phyloP scores from a whole-genome alignment of 1,140 invertebrate species.

The Globodera ellingtonae region DNA sequence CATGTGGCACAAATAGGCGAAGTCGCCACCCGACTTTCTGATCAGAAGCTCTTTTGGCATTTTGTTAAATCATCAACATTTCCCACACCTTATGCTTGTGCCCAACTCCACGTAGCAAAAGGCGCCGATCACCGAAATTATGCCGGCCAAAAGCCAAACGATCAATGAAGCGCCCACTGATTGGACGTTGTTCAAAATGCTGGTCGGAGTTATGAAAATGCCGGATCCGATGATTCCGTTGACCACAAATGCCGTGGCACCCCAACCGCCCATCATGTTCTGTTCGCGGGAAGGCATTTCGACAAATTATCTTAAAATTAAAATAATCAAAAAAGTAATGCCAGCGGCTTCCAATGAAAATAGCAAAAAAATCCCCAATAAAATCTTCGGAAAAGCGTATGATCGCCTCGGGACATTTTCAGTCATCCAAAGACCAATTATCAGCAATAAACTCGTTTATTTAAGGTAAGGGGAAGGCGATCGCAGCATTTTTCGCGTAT shows the following conservation, averaged over 20 bases:
- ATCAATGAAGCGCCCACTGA: conserved; percentile 49
- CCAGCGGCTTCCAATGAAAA: too few relatives aligned
- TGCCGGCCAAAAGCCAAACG: conserved; percentile 40
- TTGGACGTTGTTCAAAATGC: conserved; percentile 35
- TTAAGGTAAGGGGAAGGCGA: too few relatives aligned
- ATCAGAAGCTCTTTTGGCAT: too few relatives aligned
- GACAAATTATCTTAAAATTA: too few relatives aligned
- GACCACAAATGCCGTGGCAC: conserved; percentile 39
- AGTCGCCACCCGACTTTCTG: conserved; percentile 36
- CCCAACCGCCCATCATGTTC: conserved; percentile 34
- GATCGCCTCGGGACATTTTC: too few relatives aligned
- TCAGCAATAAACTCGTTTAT: too few relatives aligned
- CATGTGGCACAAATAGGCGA: conserved; percentile 35
- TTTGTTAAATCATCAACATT: too few relatives aligned
- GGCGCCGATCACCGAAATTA: conserved; percentile 51
- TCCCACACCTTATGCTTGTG: conserved; percentile 28
- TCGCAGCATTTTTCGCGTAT: too few relatives aligned
- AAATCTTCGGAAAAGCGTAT: too few relatives aligned
- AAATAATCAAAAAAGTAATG: too few relatives aligned
- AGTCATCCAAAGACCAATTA: too few relatives aligned
- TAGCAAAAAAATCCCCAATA: too few relatives aligned
- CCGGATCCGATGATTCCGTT: conserved; percentile 40
- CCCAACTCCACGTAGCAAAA: conserved; percentile 72
- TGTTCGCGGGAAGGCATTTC: conserved; percentile 17
- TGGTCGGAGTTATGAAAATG: conserved; percentile 42